Evolutionary conservation across 1,140 invertebrate species (phyloP).

Genomic region (Cepaea nemoralis): DNA sequence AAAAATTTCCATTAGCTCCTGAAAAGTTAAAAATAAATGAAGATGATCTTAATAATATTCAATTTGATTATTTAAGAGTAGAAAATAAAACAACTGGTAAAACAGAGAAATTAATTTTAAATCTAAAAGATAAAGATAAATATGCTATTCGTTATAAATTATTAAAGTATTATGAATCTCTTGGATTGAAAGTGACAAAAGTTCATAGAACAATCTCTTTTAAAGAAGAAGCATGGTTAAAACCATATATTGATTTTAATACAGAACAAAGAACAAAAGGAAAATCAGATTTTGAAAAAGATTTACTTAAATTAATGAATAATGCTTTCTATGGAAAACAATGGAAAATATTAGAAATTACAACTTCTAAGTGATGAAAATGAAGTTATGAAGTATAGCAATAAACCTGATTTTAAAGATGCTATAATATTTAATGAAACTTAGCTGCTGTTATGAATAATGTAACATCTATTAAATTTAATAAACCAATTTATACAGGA

Average conservation of each 20-base stretch:
- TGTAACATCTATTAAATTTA: no score
- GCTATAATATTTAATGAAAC: no score
- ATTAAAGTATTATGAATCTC: constrained; percentile 40
- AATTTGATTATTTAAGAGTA: constrained; percentile 13
- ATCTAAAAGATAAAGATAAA: constrained; percentile 39
- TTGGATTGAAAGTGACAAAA: constrained; percentile 6
- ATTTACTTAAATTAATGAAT: constrained; percentile 53
- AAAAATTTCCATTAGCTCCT: constrained; percentile 73
- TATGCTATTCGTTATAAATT: constrained; percentile 46
- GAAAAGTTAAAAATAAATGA: constrained; percentile 51
- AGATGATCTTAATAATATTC: constrained; percentile 10
- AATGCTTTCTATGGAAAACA: no score
- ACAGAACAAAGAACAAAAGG: constrained; percentile 63
- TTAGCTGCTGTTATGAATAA: no score
- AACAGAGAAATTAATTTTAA: constrained; percentile 6
- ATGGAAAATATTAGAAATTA: no score
- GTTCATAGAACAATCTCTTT: not conserved
- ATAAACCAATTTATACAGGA: no score
- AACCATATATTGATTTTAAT: constrained; percentile 46
- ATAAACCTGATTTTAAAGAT: no score
- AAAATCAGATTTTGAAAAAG: constrained; percentile 69
- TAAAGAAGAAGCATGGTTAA: no score
- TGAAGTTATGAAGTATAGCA: no score
- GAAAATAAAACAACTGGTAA: constrained; percentile 2
- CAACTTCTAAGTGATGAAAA: no score